A percentile compares a stretch with the other conserved stretches of the same genome.
These are phyloP conservation scores for Agrilus biguttatus DNA, from an alignment of 2,888 invertebrate species.

Conservation along the genomic window DNA sequence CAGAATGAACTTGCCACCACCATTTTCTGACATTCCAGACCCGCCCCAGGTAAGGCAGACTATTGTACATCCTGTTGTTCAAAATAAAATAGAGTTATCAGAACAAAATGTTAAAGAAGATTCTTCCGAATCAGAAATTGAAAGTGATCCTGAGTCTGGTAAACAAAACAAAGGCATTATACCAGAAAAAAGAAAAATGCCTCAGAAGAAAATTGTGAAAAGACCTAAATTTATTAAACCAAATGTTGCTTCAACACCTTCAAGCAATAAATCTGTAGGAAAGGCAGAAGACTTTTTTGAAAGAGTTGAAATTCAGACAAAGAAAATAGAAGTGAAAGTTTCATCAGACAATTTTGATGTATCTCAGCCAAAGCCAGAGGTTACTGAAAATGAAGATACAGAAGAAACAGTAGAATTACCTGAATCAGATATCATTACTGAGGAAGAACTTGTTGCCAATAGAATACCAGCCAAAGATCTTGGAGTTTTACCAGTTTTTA, in stretches of 20 bases:
- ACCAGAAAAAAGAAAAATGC: conserved; percentile 31
- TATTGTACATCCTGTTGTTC: background rate
- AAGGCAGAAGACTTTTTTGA: conserved; percentile 43
- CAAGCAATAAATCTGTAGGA: conserved; percentile 21
- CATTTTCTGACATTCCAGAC: conserved; percentile 45
- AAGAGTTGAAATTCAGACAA: conserved; percentile 28
- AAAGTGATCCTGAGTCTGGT: conserved; percentile 40
- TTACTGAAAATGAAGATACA: conserved; percentile 30
- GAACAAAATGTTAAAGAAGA: conserved; percentile 13
- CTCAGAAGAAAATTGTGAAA: conserved; percentile 35
- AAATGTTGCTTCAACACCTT: conserved; percentile 9
- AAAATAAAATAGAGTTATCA: conserved; percentile 17
- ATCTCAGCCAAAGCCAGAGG: conserved; percentile 11
- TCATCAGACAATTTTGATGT: conserved; percentile 21
- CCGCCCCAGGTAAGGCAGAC: conserved; percentile 31
- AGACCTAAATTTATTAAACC: conserved; percentile 39
- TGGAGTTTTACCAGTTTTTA: conserved; percentile 62
- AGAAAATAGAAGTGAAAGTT: conserved; percentile 40
- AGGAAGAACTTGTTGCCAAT: conserved; percentile 50
- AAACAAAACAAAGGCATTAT: conserved; percentile 27
- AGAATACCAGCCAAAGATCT: conserved; percentile 58
- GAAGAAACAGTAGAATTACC: conserved; percentile 35
- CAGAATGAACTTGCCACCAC: conserved; percentile 78
- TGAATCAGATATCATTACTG: conserved; percentile 34
- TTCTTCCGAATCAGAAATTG: conserved; percentile 46